A percentile compares a stretch with the other conserved stretches of the same genome.
These are phyloP conservation scores for Epiblema foenella DNA, from an alignment of 2,888 invertebrate species.

Conservation along the genomic window DNA sequence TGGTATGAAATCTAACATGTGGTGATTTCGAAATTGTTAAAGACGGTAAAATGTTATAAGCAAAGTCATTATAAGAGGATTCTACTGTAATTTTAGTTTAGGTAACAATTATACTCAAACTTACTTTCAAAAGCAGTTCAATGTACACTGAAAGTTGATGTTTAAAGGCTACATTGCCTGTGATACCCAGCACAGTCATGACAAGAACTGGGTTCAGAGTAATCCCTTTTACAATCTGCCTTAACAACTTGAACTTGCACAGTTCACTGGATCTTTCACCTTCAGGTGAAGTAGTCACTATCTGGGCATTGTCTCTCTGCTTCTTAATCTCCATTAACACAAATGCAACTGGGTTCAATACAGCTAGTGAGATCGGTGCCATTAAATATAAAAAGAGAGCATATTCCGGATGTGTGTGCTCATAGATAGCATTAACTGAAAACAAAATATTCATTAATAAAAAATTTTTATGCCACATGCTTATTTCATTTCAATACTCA, in stretches of 20 bases:
- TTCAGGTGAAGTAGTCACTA: slow-evolving; percentile 51
- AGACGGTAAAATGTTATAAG: too few relatives aligned
- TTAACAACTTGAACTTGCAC: slow-evolving; percentile 67
- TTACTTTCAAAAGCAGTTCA: slow-evolving; percentile 90
- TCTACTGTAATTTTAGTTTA: too few relatives aligned
- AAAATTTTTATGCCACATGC: neutral
- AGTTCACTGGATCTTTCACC: slow-evolving; percentile 56
- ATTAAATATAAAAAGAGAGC: slow-evolving; percentile 95
- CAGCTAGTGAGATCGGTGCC: slow-evolving; percentile 96
- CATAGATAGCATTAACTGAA: slow-evolving; percentile 93
- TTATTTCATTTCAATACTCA: slow-evolving; percentile 77
- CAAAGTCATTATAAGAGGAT: too few relatives aligned
- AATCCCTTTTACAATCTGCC: slow-evolving; percentile 88
- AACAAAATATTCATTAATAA: slow-evolving; percentile 40
- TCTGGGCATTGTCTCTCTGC: slow-evolving; percentile 69
- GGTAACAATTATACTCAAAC: slow-evolving; percentile 50
- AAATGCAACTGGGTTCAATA: slow-evolving; percentile 96
- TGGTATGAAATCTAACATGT: too few relatives aligned
- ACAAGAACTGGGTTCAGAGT: slow-evolving; percentile 94
- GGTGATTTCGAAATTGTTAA: too few relatives aligned
- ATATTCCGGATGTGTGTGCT: slow-evolving; percentile 94
- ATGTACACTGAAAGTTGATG: slow-evolving; percentile 91
- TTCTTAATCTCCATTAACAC: slow-evolving; percentile 93
- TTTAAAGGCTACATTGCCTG: slow-evolving; percentile 92
- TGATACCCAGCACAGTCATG: slow-evolving; percentile 96